Base-by-base conservation (phyloP, 1,140 invertebrate genomes). In the Drosophila takahashii region DNA sequence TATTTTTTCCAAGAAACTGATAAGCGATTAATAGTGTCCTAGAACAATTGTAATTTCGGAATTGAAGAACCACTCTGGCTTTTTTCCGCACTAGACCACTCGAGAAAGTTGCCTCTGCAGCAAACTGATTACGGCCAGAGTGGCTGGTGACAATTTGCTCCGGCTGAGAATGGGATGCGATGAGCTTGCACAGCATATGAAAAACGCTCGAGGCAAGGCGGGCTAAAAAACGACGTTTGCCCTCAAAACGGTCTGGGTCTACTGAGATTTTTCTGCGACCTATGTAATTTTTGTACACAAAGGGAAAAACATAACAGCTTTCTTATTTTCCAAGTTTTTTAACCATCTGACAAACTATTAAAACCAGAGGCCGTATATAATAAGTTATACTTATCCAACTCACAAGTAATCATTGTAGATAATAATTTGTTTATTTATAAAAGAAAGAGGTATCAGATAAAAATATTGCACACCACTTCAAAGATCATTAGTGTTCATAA, bases 161-260 rank as follows among this genome's bases (percentile, higher is more conserved):
- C 47, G 53, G 22, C 58, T 69, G 67, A 41, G 48, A 51, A 62
- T 76, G 71, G 37, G 29, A 75, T 73, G 72, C 60, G 60, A 84
- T 72, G 61, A 58, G 74, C 79, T 71, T 58, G 66, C 61, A 65
- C 48, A 64, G 79, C 83, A 83, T 79, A 81, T 77, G 76, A 77
- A 76, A 79, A 62, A 18, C 54, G 66, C 84, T 73, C 66, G 39
- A 79, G 62, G 74, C 67, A 47, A 62, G 60, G 36, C 41, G 18
- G 15, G 36, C 27, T 50, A 44, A 51, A 77, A 66, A 72, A 56
- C 52, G 52, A 41, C 61, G 58, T 69, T 67, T 58, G 42, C 44
- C 39, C 60, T 69, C 51, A 56, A 47, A 75, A 65, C 34, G 61
- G 50, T 59, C 36, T 76, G 57, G 41, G 47, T 16, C 8, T 42